A percentile compares a stretch with the other conserved stretches of the same genome.
Conservation (phyloP, 2,113 vertebrate genomes). For the Petrocephalus zakoni region DNA sequence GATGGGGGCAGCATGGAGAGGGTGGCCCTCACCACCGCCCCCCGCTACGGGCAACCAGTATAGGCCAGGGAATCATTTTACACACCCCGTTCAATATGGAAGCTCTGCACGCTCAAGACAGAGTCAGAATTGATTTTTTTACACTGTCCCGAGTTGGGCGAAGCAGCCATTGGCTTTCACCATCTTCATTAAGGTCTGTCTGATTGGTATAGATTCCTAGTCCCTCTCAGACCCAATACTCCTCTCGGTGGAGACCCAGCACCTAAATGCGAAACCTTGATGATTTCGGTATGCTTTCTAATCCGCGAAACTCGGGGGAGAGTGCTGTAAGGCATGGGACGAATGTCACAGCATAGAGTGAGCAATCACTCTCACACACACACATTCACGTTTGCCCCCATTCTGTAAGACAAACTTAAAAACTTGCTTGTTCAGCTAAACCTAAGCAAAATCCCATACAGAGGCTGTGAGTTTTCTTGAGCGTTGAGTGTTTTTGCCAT, state of each 20-base stretch:
- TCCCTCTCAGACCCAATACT: background rate
- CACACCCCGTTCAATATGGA: background rate
- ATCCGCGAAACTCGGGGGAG: background rate
- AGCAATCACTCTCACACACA: conserved; percentile 1
- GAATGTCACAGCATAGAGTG: too few relatives aligned
- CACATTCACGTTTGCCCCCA: background rate
- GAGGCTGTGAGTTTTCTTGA: background rate
- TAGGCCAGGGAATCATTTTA: background rate
- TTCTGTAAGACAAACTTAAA: conserved; percentile 1
- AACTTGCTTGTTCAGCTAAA: background rate
- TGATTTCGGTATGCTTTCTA: background rate
- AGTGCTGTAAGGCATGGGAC: background rate
- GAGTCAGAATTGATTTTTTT: conserved; percentile 24
- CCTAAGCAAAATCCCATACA: background rate
- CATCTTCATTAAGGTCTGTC: background rate
- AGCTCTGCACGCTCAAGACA: conserved; percentile 10
- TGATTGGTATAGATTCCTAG: conserved; percentile 37
- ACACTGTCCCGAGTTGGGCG: background rate
- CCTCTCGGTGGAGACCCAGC: background rate
- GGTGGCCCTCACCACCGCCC: background rate
- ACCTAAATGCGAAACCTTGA: background rate
- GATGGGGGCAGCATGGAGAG: background rate
- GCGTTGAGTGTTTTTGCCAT: background rate
- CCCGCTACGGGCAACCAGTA: background rate
- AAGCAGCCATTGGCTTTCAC: background rate